Evolutionary conservation across 2,113 vertebrate species (phyloP).

Genomic region (Alethe castanea): DNA sequence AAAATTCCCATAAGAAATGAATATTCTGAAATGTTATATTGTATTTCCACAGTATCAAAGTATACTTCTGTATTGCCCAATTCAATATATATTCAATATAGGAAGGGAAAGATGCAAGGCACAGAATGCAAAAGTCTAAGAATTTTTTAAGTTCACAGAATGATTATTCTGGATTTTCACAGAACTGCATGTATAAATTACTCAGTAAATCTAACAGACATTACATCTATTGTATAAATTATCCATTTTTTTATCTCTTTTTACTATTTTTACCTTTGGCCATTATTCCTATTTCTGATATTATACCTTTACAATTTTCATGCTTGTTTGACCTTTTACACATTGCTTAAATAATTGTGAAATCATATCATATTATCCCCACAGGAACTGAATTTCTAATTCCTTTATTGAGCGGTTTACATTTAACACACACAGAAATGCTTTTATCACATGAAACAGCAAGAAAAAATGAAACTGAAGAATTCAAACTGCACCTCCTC

Average conservation of each 20-base stretch:
- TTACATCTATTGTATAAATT: neutral
- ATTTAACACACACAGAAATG: neutral
- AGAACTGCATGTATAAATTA: neutral
- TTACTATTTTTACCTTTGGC: neutral
- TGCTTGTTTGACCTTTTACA: neutral
- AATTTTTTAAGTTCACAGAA: neutral
- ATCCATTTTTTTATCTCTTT: neutral
- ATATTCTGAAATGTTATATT: neutral
- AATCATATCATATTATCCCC: neutral
- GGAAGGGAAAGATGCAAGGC: neutral
- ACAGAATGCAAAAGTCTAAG: neutral
- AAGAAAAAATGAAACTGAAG: slow-evolving; percentile 9
- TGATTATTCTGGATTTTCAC: neutral
- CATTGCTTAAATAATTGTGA: slow-evolving; percentile 15
- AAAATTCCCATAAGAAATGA: neutral
- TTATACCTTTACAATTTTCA: neutral
- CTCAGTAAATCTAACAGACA: neutral
- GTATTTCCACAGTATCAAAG: neutral
- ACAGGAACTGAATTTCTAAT: slow-evolving; percentile 12
- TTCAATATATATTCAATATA: neutral
- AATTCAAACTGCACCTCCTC: neutral
- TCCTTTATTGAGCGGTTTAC: neutral
- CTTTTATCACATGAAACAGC: neutral
- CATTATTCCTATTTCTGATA: neutral
- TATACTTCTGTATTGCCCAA: neutral